Evolutionary conservation across 2,113 vertebrate species (phyloP).

Genomic region (Mystacornis crossleyi): DNA sequence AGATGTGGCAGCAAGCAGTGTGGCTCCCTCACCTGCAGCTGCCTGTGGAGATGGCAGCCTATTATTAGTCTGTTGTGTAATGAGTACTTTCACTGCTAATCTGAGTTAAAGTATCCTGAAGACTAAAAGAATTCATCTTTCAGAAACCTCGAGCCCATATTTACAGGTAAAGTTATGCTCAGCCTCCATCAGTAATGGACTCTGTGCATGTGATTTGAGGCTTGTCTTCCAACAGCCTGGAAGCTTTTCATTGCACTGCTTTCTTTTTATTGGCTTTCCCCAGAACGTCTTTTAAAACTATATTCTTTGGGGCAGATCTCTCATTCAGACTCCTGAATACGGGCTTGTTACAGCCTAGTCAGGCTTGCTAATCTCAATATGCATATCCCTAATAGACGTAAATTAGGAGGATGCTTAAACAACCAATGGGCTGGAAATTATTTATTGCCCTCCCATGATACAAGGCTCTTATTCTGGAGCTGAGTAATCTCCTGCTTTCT

Average conservation of each 20-base stretch:
- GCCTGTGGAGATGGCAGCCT: neutral
- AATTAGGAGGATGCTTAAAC: slow-evolving; percentile 44
- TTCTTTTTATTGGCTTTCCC: neutral
- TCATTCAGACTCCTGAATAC: neutral
- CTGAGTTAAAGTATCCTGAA: neutral
- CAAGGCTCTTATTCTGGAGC: neutral
- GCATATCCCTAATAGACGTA: neutral
- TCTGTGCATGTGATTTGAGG: fast-evolving
- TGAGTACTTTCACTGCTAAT: neutral
- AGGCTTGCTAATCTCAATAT: neutral
- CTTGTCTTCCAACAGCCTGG: neutral
- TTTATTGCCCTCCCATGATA: neutral
- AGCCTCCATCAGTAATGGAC: neutral
- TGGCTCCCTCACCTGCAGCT: neutral
- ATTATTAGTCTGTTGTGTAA: neutral
- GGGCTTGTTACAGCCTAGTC: neutral
- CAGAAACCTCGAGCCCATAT: neutral
- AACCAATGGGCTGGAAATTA: slow-evolving; percentile 29
- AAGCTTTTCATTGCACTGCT: neutral
- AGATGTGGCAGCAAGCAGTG: neutral
- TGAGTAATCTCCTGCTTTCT: neutral
- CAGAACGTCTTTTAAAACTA: neutral
- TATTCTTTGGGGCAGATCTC: neutral
- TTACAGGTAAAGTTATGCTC: neutral
- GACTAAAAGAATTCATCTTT: neutral